phyloP scores from a whole-genome alignment of 2,797 vertebrate species.

The Dryobates pubescens region DNA sequence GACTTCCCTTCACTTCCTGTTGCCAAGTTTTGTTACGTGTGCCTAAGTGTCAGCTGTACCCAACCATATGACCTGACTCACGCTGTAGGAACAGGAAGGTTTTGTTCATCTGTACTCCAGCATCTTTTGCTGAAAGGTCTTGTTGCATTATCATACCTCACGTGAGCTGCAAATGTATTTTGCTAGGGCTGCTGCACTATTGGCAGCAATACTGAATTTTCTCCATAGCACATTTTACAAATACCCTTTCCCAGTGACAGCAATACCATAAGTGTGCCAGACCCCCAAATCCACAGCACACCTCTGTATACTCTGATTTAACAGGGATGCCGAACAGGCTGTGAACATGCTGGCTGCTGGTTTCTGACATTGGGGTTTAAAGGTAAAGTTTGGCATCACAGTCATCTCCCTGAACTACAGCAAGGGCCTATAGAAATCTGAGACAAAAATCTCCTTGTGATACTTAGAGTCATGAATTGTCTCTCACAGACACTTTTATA shows the following conservation, averaged over 20 bases:
- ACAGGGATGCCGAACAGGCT: constrained; percentile 3
- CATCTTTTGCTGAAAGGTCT: neutral
- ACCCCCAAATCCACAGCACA: neutral
- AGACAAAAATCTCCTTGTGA: constrained; percentile 23
- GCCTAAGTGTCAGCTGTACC: neutral
- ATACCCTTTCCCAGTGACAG: constrained; percentile 6
- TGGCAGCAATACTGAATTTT: neutral
- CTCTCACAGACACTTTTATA: constrained; percentile 44
- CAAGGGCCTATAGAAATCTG: neutral
- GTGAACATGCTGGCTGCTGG: neutral
- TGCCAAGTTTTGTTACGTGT: constrained; percentile 21
- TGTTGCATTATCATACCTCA: neutral
- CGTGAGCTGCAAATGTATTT: neutral
- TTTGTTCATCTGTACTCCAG: neutral
- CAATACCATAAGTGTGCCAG: neutral
- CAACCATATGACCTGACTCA: neutral
- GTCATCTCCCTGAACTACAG: neutral
- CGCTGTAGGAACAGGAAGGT: neutral
- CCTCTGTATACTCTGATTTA: constrained; percentile 10
- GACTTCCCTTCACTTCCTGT: constrained; percentile 61
- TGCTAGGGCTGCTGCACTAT: neutral
- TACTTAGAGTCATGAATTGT: constrained; percentile 41
- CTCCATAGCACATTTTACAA: constrained; percentile 6
- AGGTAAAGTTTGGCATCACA: neutral
- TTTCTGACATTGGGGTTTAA: constrained; percentile 3